These are phyloP conservation scores for Heliconius hewitsoni DNA, from an alignment of 1,140 invertebrate species.

Conservation along the genomic window DNA sequence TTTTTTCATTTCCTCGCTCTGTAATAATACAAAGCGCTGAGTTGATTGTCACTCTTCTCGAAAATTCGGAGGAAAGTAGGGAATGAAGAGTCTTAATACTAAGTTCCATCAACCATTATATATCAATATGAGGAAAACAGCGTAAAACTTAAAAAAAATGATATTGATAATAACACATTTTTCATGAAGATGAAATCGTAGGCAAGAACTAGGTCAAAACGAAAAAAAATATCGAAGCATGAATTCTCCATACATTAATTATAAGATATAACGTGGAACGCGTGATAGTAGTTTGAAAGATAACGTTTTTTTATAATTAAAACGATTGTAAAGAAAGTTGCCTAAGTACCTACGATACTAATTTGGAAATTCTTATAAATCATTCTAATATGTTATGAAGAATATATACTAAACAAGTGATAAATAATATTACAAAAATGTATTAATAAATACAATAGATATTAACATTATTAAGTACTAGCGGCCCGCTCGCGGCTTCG, in stretches of 20 bases:
- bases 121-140: too few relatives aligned
- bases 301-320: slow-evolving; percentile 3
- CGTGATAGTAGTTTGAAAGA: not conserved
- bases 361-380: not conserved
- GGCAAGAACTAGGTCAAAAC: not conserved
- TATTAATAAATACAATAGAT: not conserved
- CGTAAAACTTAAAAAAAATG: too few relatives aligned
- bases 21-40: too few relatives aligned
- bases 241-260: not conserved
- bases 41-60: too few relatives aligned
- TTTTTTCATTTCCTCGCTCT: too few relatives aligned
- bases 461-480: too few relatives aligned
- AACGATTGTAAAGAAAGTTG: not conserved
- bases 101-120: too few relatives aligned
- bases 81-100: too few relatives aligned
- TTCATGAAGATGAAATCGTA: not conserved
- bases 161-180: not conserved
- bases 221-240: not conserved
- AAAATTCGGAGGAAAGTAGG: too few relatives aligned
- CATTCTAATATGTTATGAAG: not conserved
- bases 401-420: not conserved
- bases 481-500: too few relatives aligned
- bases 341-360: not conserved
- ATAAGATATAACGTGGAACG: not conserved
- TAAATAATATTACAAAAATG: not conserved